Conservation (phyloP, 2,888 invertebrate genomes). For the Koerneria pararmatus region DNA sequence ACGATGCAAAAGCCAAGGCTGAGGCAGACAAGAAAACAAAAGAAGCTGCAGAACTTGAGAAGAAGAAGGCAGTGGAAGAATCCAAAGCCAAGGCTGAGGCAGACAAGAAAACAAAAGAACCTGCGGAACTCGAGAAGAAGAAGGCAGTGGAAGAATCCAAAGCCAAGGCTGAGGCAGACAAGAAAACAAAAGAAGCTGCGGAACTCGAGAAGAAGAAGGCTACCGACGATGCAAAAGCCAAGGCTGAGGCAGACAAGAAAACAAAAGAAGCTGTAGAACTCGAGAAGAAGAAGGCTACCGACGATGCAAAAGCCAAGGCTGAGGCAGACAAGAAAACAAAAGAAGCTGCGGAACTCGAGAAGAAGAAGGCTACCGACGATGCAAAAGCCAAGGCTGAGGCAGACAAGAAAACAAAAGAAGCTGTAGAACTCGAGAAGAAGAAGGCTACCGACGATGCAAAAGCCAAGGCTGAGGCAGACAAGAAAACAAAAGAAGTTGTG, state of each 20-base stretch:
- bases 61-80: not conserved
- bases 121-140: slow-evolving; percentile 9
- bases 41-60: too few species aligned
- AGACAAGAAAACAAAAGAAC: slow-evolving; percentile 10
- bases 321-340: slow-evolving; percentile 12
- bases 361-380: slow-evolving; percentile 9
- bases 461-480: slow-evolving; percentile 9
- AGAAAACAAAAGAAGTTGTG: not conserved
- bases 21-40: slow-evolving; percentile 1
- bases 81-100: too few species aligned
- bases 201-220: slow-evolving; percentile 11
- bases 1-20: not conserved
- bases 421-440: slow-evolving; percentile 6
- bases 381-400: slow-evolving; percentile 9
- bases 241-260: too few species aligned
- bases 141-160: slow-evolving; percentile 20
- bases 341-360: not conserved
- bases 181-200: too few species aligned
- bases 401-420: slow-evolving; percentile 9
- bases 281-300: not conserved
- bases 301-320: not conserved
- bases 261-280: too few species aligned
- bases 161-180: slow-evolving; percentile 3
- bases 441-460: slow-evolving; percentile 22
- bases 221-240: not conserved